phyloP scores from a whole-genome alignment of 1,140 invertebrate species.

The Sarcophaga bullata region DNA sequence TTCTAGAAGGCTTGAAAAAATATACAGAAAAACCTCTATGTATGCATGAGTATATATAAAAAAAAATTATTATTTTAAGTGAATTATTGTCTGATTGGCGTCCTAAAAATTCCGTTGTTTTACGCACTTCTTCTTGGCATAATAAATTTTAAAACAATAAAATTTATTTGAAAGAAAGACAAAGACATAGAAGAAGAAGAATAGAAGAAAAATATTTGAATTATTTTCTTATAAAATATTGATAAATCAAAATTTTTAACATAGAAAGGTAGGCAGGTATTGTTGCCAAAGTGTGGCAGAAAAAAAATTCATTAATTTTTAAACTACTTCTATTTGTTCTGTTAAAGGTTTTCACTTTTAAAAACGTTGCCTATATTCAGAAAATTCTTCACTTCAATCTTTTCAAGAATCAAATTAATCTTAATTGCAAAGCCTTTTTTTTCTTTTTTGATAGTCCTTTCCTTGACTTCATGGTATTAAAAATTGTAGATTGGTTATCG shows the following conservation, averaged over 20 bases:
- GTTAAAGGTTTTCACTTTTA: neutral
- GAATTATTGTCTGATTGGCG: slow-evolving; percentile 23
- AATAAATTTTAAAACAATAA: slow-evolving; percentile 15
- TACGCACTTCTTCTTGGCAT: neutral
- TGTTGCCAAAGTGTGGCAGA: neutral
- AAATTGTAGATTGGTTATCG: neutral
- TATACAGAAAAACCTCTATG: neutral
- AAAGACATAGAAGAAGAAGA: neutral
- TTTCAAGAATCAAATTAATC: neutral
- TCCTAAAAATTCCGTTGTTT: slow-evolving; percentile 4
- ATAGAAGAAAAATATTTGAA: too few species aligned
- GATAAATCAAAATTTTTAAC: slow-evolving; percentile 5
- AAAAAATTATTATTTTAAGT: slow-evolving; percentile 7
- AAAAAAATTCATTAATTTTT: slow-evolving; percentile 10
- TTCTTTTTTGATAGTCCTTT: too few species aligned
- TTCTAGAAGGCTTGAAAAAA: neutral
- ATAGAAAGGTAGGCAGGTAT: too few species aligned
- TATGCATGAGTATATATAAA: too few species aligned
- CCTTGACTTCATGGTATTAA: neutral
- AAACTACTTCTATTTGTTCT: neutral
- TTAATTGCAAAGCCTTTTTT: too few species aligned
- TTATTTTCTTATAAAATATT: too few species aligned
- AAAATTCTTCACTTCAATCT: neutral
- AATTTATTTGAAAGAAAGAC: neutral
- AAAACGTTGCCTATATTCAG: too few species aligned